Percentiles rank a stretch among this genome's conserved stretches.
These are phyloP conservation scores for Cryptoblepharus egeriae DNA, from an alignment of 2,797 vertebrate genomes.

Conservation along the genomic window DNA sequence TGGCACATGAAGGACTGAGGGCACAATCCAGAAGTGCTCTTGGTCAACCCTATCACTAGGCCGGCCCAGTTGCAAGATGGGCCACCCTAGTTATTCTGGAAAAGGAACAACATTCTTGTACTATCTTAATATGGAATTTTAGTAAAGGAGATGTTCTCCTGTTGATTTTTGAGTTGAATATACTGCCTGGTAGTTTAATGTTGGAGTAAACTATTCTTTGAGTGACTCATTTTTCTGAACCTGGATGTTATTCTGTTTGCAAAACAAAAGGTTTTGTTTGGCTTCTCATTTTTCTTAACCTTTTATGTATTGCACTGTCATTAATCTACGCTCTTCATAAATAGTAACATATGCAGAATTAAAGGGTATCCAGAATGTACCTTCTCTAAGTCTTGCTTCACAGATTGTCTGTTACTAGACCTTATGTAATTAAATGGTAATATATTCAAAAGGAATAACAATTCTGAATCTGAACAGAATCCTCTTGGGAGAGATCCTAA, in stretches of 20 bases:
- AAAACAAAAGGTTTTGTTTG: slow-evolving; percentile 3
- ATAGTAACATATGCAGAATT: background rate
- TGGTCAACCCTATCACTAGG: too few relatives aligned
- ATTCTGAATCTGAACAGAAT: background rate
- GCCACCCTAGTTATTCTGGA: too few relatives aligned
- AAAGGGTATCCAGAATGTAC: slow-evolving; percentile 7
- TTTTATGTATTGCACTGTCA: slow-evolving; percentile 21
- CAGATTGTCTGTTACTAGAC: background rate
- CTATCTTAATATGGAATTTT: background rate
- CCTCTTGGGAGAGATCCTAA: background rate
- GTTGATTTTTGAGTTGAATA: slow-evolving; percentile 2
- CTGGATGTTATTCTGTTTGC: background rate
- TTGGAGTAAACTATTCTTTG: background rate
- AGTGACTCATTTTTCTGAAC: background rate
- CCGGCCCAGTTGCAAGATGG: too few relatives aligned
- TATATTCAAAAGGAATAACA: background rate
- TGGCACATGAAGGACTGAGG: too few relatives aligned
- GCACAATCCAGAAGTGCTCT: too few relatives aligned
- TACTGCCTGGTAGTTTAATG: background rate
- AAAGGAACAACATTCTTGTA: too few relatives aligned
- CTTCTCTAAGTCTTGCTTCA: background rate
- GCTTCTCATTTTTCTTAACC: background rate
- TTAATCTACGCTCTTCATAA: background rate
- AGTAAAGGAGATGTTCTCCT: background rate
- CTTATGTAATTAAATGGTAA: background rate